Base-by-base conservation (phyloP, 2,113 vertebrate species). In the Cairina moschata region DNA sequence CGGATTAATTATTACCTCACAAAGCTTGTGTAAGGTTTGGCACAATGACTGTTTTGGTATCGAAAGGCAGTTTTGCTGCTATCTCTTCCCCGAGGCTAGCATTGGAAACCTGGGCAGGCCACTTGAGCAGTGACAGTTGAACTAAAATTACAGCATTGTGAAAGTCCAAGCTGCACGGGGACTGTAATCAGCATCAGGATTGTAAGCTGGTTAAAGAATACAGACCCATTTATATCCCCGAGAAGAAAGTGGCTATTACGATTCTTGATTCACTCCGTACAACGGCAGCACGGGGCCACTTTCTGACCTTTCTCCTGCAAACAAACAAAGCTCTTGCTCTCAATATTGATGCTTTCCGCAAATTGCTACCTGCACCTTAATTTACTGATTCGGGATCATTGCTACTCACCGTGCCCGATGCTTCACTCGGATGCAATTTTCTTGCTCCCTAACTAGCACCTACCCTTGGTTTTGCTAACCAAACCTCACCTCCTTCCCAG, bases 11-110 rank as follows among this genome's bases (percentile, higher is more conserved):
- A 23, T 9, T 29, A 34, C 29, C 29, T n/a, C 36, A 23, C n/a
- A 29, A n/a, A 56, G 59, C 40, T 29, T 8, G 16, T 14, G 3
- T 25, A 22, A 22, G 10, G 26, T 36, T 17, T 0, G 0, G 31
- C 22, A 4, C 13, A n/a, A 25, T 5, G 17, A 5, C 26, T 36
- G 3, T 52, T 17, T 36, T 13, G 44, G 36, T 4, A 54, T 36
- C 4, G 0, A 18, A 54, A 75, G 26, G 69, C 36, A 8, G 16
- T 31, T 36, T 52, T 28, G 60, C 44, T 42, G 34, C 8, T 50
- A 4, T 3, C 54, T 36, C 31, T 40, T 66, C 31, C 40, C 52
- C 36, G 17, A 20, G 40, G 55, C n/a, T 4, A 15, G 15, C 17
- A 4, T 17, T 29, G 21, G 20, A 55, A 46, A 32, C 46, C 38